Evolutionary conservation across 2,113 vertebrate genomes (phyloP).

Genomic region (Eubucco bourcierii): DNA sequence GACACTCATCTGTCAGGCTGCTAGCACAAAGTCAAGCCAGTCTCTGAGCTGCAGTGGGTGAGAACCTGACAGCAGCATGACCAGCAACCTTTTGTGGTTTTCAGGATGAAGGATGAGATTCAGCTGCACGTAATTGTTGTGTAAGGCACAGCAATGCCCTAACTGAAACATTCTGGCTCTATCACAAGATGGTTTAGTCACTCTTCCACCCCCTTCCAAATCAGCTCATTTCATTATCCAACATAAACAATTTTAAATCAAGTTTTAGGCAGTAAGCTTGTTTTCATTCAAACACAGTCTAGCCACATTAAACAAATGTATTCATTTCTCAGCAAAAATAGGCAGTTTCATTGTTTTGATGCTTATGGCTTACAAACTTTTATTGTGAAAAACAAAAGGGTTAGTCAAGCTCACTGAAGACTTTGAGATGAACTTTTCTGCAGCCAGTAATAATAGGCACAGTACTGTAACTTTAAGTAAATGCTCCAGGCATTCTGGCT

Average conservation of each 20-base stretch:
- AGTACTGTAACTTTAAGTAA: slow-evolving; percentile 11
- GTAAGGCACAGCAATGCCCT: background rate
- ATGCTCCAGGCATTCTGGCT: background rate
- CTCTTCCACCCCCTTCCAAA: background rate
- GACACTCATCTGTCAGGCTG: background rate
- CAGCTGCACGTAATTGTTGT: background rate
- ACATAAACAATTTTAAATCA: slow-evolving; percentile 20
- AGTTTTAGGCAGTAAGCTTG: slow-evolving; percentile 31
- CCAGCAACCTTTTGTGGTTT: background rate
- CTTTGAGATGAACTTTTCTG: slow-evolving; percentile 2
- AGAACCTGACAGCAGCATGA: background rate
- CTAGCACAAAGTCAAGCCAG: background rate
- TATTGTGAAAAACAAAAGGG: slow-evolving; percentile 24
- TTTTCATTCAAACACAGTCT: slow-evolving; percentile 24
- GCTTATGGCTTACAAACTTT: slow-evolving; percentile 19
- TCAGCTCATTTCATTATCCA: slow-evolving; percentile 19
- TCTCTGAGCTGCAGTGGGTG: background rate
- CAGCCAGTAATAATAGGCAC: background rate
- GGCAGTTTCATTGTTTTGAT: slow-evolving; percentile 19
- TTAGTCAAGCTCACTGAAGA: slow-evolving; percentile 27
- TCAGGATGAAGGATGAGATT: background rate
- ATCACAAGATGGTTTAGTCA: slow-evolving; percentile 1
- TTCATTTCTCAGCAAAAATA: slow-evolving; percentile 1
- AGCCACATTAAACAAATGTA: slow-evolving; percentile 13
- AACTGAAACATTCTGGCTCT: background rate